These are phyloP conservation scores for Eriosoma lanigerum DNA, from an alignment of 1,140 invertebrate genomes.

Conservation along the genomic window DNA sequence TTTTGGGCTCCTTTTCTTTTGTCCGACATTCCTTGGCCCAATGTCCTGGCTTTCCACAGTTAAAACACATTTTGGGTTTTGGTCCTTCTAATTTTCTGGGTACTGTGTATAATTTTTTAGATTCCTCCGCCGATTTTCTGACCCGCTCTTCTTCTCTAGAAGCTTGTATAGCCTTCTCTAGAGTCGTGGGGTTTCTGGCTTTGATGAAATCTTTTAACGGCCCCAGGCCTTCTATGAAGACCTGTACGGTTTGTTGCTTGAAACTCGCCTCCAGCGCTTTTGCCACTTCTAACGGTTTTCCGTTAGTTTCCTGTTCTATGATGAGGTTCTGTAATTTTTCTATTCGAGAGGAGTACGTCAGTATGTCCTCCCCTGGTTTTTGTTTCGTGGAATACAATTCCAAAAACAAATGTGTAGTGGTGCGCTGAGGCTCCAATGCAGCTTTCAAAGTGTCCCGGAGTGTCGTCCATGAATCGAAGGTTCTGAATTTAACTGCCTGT, in stretches of 20 bases:
- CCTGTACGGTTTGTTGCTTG: neutral
- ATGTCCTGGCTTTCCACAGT: neutral
- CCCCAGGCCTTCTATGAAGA: neutral
- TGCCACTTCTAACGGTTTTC: neutral
- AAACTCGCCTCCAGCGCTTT: neutral
- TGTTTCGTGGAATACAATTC: constrained; percentile 18
- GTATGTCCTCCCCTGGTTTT: neutral
- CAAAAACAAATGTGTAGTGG: constrained; percentile 17
- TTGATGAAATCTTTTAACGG: constrained; percentile 18
- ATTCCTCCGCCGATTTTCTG: neutral
- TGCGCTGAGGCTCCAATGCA: neutral
- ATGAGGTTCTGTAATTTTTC: constrained; percentile 1
- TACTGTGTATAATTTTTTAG: neutral
- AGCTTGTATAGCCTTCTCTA: neutral
- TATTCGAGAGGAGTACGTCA: neutral
- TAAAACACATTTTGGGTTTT: neutral
- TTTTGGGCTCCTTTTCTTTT: neutral
- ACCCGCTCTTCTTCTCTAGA: neutral
- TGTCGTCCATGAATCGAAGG: neutral
- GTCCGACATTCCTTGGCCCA: neutral
- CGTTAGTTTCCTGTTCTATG: neutral
- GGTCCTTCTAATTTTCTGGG: neutral
- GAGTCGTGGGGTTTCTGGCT: neutral
- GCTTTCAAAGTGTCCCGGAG: constrained; percentile 9
- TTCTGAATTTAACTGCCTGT: constrained; percentile 17